Base-by-base conservation (phyloP, 2,888 invertebrate species). In the Mythimna lalbum region DNA sequence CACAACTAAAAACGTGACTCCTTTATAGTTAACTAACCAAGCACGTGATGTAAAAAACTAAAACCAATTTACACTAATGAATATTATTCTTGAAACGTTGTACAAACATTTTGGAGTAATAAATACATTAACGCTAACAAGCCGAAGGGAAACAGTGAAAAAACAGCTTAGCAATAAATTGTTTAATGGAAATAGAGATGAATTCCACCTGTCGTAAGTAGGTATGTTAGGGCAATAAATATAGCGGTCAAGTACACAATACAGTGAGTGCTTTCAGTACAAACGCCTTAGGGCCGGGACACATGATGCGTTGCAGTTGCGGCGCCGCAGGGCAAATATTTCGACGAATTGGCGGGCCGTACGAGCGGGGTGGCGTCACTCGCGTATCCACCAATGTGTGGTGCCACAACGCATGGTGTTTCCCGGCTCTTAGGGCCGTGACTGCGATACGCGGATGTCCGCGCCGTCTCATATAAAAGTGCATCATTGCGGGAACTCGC, bases 81-180 rank as follows among this genome's bases (percentile, higher is more conserved):
- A 73, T 64, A 39, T 56, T 10, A 43, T 27, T 71, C 56, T 23
- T 47, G 4, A 61, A 56, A 61, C 52, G 49, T 53, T 62, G n/a
- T 14, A 59, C 7, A 72, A 73, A 78, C 33, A 55, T 55, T 70
- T 43, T 50, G 23, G 21, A 43, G 31, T 63, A 66, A 73, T 73
- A 79, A 77, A 79, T 79, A 73, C 55, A 39, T 76, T 21, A 49
- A 47, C 76, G 57, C 27, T 60, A 47, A 60, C 49, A 31, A 1
- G 27, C 27, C 17, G n/a, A 72, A 53, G 65, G 73, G 43, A 63
- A 73, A 63, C 49, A 27, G 60, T 56, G 39, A 52, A 78, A 65
- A 56, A 67, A 78, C 50, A 67, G 36, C 53, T 50, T 78, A 36
- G 62, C n/a, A 61, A 78, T 77, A 77, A 77, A 77, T 78, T 61